Evolutionary conservation across 2,888 invertebrate genomes (phyloP), one percentile per base, ranked within the genome.

Genomic region (Noctua comes): DNA sequence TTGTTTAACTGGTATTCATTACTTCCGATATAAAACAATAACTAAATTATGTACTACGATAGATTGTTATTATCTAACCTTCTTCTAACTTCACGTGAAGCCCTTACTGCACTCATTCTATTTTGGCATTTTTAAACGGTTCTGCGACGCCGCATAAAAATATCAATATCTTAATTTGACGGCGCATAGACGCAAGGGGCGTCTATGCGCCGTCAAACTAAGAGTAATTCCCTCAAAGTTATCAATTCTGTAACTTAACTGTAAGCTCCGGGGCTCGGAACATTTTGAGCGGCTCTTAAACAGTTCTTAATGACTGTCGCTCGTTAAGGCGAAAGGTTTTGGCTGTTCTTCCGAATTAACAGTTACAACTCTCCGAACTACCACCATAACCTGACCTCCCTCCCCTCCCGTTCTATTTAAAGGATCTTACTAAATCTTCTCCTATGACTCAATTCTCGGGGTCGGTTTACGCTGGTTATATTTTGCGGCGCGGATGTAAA

Each of bases 251-350:
- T 92, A 92, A 91, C 88, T 91, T 84, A 83, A 68, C 77, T 88
- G 85, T 85, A 86, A 88, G 82, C 82, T 82, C 51, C 59, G 88
- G 87, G 88, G 90, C 91, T 91, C 90, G 87, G 87, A 91, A 87
- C 89, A 89, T 90, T 92, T 86, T 83, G 88, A 89, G 85, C 88
- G 90, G 89, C 90, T 90, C 92, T 95, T 95, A 94, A 95, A 91
- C 94, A 94, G 91, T 93, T 92, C 93, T 94, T 95, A 95, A 95
- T 94, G 94, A 94, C 94, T 91, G 86, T 77, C 89, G 92, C 95
- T 95, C 95, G 95, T 95, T 95, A 94, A 92, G 93, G 91, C 93
- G 93, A 95, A 94, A 95, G 95, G 95, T 95, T 95, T 95, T 89
- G 94, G 92, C 95, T 95, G 95, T 95, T 95, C 95, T 94, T 94